Base-by-base conservation (phyloP, 2,888 invertebrate species). In the Cerceris ruficornis region DNA sequence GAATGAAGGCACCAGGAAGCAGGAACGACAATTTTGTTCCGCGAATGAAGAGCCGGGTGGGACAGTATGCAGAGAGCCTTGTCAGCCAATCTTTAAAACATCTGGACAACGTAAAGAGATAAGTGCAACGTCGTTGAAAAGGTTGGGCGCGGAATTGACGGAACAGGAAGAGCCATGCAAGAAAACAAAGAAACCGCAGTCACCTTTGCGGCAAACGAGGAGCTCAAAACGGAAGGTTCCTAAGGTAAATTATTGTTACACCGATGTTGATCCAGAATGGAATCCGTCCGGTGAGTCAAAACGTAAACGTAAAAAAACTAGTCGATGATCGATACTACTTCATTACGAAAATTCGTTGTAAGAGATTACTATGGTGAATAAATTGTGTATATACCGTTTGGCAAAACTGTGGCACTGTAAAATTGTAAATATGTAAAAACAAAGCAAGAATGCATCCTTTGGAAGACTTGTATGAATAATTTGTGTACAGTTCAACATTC, bases 181-280 rank as follows among this genome's bases (percentile, higher is more conserved):
- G 54, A 82, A 81, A 60, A 69, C 52, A 50, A 84, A 84, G 46
- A 83, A 84, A 55, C 65, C 82, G 14, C 81, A 79, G 55, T 75
- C 72, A 15, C 70, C 80, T 9, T n/a, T 77, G 14, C 87, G 84
- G 67, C 87, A 86, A 81, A 91, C 88, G 1, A 88, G 92, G 79
- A 90, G 90, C 77, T 92, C 92, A 64, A 90, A 88, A 69, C 86
- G 92, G 83, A 89, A 89, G 76, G 82, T 90, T 70, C 90, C 91
- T 73, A 91, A 89, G 80, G 90, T 92, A 54, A 90, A 89, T 85
- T 92, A 92, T 84, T 88, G 85, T 70, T 91, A 90, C 78, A 79
- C 89, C 70, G 92, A 92, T 77, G 82, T 87, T 59, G 91, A 91
- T 83, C 85, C 88, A 58, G 91, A 92, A 68, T 90, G 89, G 86